Evolutionary conservation across 2,888 invertebrate species (phyloP).

Genomic region (Eupsilia transversa): DNA sequence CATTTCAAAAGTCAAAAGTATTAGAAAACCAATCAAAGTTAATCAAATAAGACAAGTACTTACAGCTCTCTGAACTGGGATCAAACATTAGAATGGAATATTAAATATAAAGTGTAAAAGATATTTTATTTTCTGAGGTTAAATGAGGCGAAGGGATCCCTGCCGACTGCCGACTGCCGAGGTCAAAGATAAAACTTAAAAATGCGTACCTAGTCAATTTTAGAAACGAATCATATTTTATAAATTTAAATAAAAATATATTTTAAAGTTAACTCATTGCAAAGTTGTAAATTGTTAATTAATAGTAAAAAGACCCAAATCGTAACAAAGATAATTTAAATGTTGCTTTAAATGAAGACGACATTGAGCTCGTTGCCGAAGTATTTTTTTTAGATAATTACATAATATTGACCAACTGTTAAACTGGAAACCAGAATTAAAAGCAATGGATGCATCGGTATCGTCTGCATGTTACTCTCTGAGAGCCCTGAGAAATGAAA

Average conservation of each 20-base stretch:
- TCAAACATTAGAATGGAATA: constrained; percentile 38
- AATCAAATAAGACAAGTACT: constrained; percentile 40
- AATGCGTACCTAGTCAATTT: not conserved
- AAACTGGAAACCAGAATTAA: not conserved
- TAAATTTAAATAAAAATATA: too few relatives aligned
- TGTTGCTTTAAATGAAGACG: not conserved
- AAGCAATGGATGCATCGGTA: too few relatives aligned
- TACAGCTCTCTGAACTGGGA: constrained; percentile 5
- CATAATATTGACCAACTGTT: not conserved
- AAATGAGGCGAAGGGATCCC: not conserved
- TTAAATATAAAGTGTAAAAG: constrained; percentile 33
- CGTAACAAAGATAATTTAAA: too few relatives aligned
- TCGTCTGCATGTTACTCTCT: too few relatives aligned
- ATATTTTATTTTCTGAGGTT: constrained; percentile 29
- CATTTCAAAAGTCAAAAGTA: constrained; percentile 11
- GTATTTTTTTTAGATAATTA: not conserved
- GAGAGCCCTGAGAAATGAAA: too few relatives aligned
- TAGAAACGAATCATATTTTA: not conserved
- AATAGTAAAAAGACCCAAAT: too few relatives aligned
- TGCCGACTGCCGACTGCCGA: not conserved
- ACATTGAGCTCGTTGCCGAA: not conserved
- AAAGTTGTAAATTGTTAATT: too few relatives aligned
- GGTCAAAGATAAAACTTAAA: not conserved
- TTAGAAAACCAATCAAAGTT: constrained; percentile 30
- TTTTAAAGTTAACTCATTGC: not conserved